Conservation (phyloP, 2,113 vertebrate genomes). For the Benitochromis conjunctus region DNA sequence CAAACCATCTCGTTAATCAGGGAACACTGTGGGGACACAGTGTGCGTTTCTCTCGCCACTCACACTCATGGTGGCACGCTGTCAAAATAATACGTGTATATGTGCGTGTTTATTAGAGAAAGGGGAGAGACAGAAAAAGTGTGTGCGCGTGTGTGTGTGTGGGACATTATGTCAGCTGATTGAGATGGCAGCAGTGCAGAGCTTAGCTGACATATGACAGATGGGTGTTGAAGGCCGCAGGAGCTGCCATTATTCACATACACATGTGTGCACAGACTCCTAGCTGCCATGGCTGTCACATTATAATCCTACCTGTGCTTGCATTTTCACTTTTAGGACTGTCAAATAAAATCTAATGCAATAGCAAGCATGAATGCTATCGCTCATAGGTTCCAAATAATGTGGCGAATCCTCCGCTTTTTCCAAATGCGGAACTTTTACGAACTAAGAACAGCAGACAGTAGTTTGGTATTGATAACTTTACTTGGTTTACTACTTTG, state of each 20-base stretch:
- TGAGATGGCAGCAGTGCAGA: slow-evolving; percentile 44
- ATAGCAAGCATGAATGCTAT: not conserved
- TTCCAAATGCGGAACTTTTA: not conserved
- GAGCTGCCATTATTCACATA: slow-evolving; percentile 37
- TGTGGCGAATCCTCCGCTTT: not conserved
- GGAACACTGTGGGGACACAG: slow-evolving; percentile 47
- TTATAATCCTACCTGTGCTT: slow-evolving; percentile 32
- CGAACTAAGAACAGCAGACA: not conserved
- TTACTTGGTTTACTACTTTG: not conserved
- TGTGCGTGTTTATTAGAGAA: not conserved
- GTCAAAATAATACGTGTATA: slow-evolving; percentile 22
- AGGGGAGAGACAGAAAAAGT: not conserved
- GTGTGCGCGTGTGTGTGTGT: not conserved
- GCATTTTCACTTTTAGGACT: slow-evolving; percentile 29
- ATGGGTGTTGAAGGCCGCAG: slow-evolving; percentile 55
- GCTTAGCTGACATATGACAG: slow-evolving; percentile 48
- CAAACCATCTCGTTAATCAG: slow-evolving; percentile 69
- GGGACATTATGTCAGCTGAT: slow-evolving; percentile 47
- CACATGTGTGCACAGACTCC: not conserved
- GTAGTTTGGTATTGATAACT: not conserved
- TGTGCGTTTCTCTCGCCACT: slow-evolving; percentile 34
- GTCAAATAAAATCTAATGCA: slow-evolving; percentile 29
- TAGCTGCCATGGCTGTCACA: slow-evolving; percentile 30
- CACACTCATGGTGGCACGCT: slow-evolving; percentile 26
- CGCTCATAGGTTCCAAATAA: not conserved